Evolutionary conservation across 2,113 vertebrate species (phyloP).

Genomic region (Todiramphus saurophagus): DNA sequence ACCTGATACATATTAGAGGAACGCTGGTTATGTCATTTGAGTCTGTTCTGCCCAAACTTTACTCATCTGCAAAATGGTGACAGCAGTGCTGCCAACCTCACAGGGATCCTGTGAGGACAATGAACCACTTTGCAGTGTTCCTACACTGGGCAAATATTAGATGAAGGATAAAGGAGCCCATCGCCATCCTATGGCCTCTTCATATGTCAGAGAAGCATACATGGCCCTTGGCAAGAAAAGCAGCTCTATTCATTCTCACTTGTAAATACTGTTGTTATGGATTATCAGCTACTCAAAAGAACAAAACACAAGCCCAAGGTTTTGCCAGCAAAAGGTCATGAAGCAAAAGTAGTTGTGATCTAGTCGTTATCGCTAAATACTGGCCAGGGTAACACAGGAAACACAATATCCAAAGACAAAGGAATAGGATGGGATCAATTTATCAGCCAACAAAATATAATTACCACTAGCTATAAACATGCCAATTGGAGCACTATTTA

Average conservation of each 20-base stretch:
- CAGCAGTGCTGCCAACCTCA: neutral
- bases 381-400: neutral
- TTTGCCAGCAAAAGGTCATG: neutral
- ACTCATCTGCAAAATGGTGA: neutral
- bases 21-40: neutral
- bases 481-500: neutral
- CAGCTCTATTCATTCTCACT: neutral
- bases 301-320: neutral
- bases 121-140: neutral
- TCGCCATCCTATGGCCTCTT: neutral
- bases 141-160: neutral
- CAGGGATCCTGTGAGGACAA: neutral
- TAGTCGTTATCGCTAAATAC: neutral
- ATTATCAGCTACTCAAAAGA: neutral
- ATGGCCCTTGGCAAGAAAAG: neutral
- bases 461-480: neutral
- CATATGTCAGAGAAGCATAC: neutral
- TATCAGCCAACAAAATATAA: neutral
- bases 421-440: neutral
- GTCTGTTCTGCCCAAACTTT: neutral
- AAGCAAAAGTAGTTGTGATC: neutral
- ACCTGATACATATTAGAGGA: neutral
- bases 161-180: neutral
- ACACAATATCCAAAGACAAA: neutral
- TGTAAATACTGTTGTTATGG: neutral